phyloP scores from a whole-genome alignment of 2,888 invertebrate species.

The Molanna angustata region DNA sequence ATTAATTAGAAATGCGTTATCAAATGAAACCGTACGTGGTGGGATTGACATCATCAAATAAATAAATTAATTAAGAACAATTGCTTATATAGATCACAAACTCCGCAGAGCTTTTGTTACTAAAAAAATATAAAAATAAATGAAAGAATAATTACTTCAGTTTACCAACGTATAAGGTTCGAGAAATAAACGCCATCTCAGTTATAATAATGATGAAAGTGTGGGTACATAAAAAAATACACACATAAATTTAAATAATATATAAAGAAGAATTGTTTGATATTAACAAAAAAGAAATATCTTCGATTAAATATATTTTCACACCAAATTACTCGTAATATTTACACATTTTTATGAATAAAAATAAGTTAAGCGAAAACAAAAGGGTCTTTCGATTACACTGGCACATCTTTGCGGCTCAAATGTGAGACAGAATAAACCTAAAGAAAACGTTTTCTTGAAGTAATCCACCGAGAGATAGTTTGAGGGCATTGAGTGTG shows the following conservation, averaged over 20 bases:
- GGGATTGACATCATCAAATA: too few relatives aligned
- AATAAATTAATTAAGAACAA: too few relatives aligned
- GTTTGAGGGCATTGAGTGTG: too few relatives aligned
- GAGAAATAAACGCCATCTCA: background rate
- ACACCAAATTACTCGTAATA: conserved; percentile 6
- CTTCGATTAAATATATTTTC: background rate
- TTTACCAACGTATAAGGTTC: too few relatives aligned
- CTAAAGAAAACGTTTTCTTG: background rate
- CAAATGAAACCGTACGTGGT: too few relatives aligned
- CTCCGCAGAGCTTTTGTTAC: too few relatives aligned
- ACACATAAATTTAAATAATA: conserved; percentile 2
- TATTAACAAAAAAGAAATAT: background rate
- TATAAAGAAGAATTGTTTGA: conserved; percentile 1
- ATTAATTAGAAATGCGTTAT: too few relatives aligned
- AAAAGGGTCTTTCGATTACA: conserved; percentile 17
- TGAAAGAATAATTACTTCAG: conserved; percentile 12
- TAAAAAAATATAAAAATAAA: background rate
- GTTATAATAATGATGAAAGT: background rate
- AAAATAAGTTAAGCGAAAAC: conserved; percentile 14
- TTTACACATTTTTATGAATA: conserved; percentile 20
- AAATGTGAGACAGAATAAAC: conserved; percentile 10
- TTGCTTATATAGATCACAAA: too few relatives aligned
- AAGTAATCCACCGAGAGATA: too few relatives aligned
- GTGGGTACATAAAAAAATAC: conserved; percentile 3
- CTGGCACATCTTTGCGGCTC: conserved; percentile 21